Evolutionary conservation across 2,113 vertebrate genomes (phyloP).

Genomic region (Eretmochelys imbricata): DNA sequence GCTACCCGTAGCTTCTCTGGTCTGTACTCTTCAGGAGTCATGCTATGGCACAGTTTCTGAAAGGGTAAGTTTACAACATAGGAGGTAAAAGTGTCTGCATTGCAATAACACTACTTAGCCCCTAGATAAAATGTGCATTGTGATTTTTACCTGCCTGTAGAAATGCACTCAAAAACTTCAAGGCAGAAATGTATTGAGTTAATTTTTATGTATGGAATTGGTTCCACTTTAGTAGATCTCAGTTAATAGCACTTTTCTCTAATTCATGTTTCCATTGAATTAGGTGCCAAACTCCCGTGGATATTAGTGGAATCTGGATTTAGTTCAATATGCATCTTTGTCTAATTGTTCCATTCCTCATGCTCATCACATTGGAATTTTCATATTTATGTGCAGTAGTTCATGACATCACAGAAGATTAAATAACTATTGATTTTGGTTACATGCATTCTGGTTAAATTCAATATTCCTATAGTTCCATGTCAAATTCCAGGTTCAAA

Average conservation of each 20-base stretch:
- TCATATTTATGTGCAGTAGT: slow-evolving; percentile 22
- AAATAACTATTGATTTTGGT: slow-evolving; percentile 37
- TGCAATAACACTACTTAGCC: slow-evolving; percentile 27
- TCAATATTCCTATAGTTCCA: slow-evolving; percentile 63
- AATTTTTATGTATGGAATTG: slow-evolving; percentile 57
- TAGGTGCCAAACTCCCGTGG: not conserved
- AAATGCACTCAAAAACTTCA: slow-evolving; percentile 56
- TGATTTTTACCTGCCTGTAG: slow-evolving; percentile 58
- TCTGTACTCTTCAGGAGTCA: slow-evolving; percentile 14
- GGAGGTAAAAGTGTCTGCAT: slow-evolving; percentile 43
- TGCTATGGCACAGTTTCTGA: not conserved
- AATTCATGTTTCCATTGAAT: slow-evolving; percentile 54
- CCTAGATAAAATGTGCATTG: slow-evolving; percentile 30
- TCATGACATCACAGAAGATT: not conserved
- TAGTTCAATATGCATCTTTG: slow-evolving; percentile 40
- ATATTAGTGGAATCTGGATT: slow-evolving; percentile 55
- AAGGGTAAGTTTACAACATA: slow-evolving; percentile 20
- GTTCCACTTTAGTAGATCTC: slow-evolving; percentile 21
- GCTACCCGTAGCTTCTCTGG: not conserved
- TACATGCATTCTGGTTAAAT: slow-evolving; percentile 56
- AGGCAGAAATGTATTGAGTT: slow-evolving; percentile 68
- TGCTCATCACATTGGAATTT: slow-evolving; percentile 56
- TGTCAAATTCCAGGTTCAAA: slow-evolving; percentile 59
- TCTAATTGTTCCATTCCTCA: slow-evolving; percentile 43
- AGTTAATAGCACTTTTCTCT: slow-evolving; percentile 56